A percentile compares a stretch with the other conserved stretches of the same genome.
These are phyloP conservation scores for Pteronura brasiliensis DNA, from an alignment of 2,113 vertebrate genomes.

Conservation along the genomic window DNA sequence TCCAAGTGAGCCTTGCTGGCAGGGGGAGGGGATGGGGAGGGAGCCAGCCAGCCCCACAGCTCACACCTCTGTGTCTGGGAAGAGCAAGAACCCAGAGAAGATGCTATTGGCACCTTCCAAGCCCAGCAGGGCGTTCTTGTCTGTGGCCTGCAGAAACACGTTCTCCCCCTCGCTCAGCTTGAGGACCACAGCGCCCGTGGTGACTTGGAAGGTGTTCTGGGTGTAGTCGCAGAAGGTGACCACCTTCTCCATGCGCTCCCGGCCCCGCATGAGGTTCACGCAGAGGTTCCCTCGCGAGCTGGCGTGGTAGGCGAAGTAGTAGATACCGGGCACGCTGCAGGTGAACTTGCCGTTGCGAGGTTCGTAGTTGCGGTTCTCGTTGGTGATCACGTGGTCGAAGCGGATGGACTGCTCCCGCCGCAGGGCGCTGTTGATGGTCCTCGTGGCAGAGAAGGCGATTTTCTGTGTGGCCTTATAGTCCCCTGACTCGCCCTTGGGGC, in stretches of 20 bases:
- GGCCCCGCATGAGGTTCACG: constrained; percentile 80
- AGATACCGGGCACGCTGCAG: constrained; percentile 81
- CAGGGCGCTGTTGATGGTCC: background rate
- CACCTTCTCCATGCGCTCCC: constrained; percentile 22
- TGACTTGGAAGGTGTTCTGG: constrained; percentile 78
- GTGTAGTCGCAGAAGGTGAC: constrained; percentile 85
- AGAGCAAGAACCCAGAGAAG: constrained; percentile 89
- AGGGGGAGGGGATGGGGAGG: rapidly evolving
- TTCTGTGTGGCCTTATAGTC: constrained; percentile 74
- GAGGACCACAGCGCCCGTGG: constrained; percentile 84
- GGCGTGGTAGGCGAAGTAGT: constrained; percentile 89
- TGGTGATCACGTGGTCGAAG: constrained; percentile 79
- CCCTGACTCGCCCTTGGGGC: constrained; percentile 75
- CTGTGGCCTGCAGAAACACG: constrained; percentile 81
- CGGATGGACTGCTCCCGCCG: constrained; percentile 70
- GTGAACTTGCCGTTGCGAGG: constrained; percentile 79
- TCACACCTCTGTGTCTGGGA: constrained; percentile 65
- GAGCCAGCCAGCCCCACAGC: background rate
- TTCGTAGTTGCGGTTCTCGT: constrained; percentile 70
- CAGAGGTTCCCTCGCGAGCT: constrained; percentile 83
- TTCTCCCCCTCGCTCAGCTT: constrained; percentile 68
- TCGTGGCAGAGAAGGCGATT: constrained; percentile 82
- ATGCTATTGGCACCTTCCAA: constrained; percentile 83
- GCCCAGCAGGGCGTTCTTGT: constrained; percentile 80
- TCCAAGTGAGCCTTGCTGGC: background rate